phyloP scores from a whole-genome alignment of 2,888 invertebrate genomes.

The Scaptomyza caliginosa region DNA sequence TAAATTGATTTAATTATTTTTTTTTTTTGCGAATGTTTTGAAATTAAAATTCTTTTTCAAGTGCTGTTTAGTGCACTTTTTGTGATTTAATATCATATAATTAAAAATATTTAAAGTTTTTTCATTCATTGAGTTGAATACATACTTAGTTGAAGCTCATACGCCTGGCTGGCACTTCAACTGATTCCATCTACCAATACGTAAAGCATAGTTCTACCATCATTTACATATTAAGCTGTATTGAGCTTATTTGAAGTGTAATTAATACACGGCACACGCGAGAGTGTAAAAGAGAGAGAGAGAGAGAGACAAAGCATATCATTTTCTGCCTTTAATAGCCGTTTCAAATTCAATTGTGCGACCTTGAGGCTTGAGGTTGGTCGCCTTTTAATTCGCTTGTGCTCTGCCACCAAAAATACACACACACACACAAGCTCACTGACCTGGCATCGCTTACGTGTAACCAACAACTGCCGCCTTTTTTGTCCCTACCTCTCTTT shows the following conservation, averaged over 20 bases:
- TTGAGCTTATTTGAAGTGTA: constrained; percentile 20
- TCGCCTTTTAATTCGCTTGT: constrained; percentile 41
- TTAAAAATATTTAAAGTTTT: background rate
- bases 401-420: constrained; percentile 14
- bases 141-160: background rate
- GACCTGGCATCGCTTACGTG: constrained; percentile 55
- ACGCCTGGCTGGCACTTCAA: background rate
- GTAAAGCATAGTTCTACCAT: constrained; percentile 40
- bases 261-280: constrained; percentile 9
- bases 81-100: background rate
- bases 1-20: background rate
- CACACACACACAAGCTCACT: constrained; percentile 44
- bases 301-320: constrained; percentile 24
- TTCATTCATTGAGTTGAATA: background rate
- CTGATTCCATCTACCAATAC: constrained; percentile 27
- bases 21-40: background rate
- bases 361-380: constrained; percentile 41
- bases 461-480: constrained; percentile 20
- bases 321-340: constrained; percentile 46
- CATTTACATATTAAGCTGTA: constrained; percentile 31
- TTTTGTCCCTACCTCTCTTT: background rate
- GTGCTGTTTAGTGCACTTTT: background rate
- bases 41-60: background rate
- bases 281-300: background rate
- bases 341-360: constrained; percentile 56